Base-by-base conservation (phyloP, 92 coral and sea anemone species). In the Palythoa grandiflora region DNA sequence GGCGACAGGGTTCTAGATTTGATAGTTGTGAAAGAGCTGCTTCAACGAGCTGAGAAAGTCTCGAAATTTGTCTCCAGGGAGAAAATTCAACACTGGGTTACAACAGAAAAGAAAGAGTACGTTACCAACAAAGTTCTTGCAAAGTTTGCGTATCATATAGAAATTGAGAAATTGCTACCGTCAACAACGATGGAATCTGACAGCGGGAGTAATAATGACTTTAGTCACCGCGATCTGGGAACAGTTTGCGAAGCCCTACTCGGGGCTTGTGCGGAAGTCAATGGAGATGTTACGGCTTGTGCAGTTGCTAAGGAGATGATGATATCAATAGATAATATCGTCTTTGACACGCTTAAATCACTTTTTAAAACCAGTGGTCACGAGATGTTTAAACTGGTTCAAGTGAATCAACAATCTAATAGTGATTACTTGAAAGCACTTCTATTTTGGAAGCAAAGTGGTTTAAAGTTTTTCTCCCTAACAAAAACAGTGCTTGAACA, bases 81-180 rank as follows among this genome's bases (percentile, higher is more conserved):
- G 52, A 77, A 77, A 37, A 77, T 77, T 53, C 81, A 77, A 6
- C 65, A 77, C 11, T 77, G 81, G 81, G 66, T 77, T 77, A 77
- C 81, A 35, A 21, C 66, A 50, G 81, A 78, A 36, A 78, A 57
- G 38, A 78, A 78, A 19, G 12, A 78, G 37, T 78, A 78, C 54
- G 71, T 59, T 12, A 59, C 51, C 9, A 59, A 78, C 39, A 53
- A 78, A 2, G 84, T 8, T 38, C 84, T 78, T 36, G 84, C 84
- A 38, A 78, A 36, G 53, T 78, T 78, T n/a, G 84, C 84, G 5
- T 78, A 78, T 36, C 39, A 35, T 78, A 78, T 57, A 51, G 5
- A 16, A 0, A 5, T 78, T 57, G 51, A 78, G 1, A 6, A 5
- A 57, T 55, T 78, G 52, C 14, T 54, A 37, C 68, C 39, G 4